Percentiles rank a stretch among this genome's conserved stretches.
These are phyloP conservation scores for Trogon surrucura DNA, from an alignment of 2,113 vertebrate species.

Conservation along the genomic window DNA sequence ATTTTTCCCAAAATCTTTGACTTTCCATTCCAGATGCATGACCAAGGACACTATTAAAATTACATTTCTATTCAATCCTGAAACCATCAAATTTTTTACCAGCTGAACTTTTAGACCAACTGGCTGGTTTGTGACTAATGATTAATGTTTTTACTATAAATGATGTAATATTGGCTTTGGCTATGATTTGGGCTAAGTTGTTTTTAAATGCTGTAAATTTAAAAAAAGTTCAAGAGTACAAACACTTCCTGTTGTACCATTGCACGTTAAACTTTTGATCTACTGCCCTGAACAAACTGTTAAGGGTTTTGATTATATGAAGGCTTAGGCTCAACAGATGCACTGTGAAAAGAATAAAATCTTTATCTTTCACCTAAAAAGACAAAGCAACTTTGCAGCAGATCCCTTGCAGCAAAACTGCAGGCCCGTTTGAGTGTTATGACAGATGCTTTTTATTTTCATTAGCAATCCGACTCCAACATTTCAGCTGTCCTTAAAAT, in stretches of 20 bases:
- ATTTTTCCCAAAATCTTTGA: conserved; percentile 2
- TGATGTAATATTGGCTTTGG: conserved; percentile 72
- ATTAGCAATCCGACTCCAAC: conserved; percentile 42
- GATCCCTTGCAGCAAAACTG: neutral
- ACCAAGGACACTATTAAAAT: conserved; percentile 18
- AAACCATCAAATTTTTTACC: conserved; percentile 21
- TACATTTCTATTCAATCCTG: conserved; percentile 23
- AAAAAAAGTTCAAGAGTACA: conserved; percentile 53
- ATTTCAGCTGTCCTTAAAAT: conserved; percentile 32
- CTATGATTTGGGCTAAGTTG: conserved; percentile 51
- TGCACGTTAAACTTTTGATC: conserved; percentile 62
- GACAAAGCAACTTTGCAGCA: conserved; percentile 8
- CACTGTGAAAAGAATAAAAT: conserved; percentile 21
- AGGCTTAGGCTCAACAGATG: conserved; percentile 10
- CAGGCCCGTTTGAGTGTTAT: conserved; percentile 24
- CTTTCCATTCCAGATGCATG: neutral
- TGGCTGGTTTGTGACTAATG: conserved; percentile 41
- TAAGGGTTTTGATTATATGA: conserved; percentile 58
- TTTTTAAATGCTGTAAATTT: conserved; percentile 65
- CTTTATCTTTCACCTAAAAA: conserved; percentile 14
- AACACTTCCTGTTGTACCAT: conserved; percentile 55
- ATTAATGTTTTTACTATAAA: conserved; percentile 68
- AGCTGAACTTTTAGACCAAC: conserved; percentile 53
- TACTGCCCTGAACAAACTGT: conserved; percentile 47
- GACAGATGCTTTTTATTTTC: conserved; percentile 69